These are phyloP conservation scores for Danaus plexippus DNA, from an alignment of 1,140 invertebrate genomes.

Conservation along the genomic window DNA sequence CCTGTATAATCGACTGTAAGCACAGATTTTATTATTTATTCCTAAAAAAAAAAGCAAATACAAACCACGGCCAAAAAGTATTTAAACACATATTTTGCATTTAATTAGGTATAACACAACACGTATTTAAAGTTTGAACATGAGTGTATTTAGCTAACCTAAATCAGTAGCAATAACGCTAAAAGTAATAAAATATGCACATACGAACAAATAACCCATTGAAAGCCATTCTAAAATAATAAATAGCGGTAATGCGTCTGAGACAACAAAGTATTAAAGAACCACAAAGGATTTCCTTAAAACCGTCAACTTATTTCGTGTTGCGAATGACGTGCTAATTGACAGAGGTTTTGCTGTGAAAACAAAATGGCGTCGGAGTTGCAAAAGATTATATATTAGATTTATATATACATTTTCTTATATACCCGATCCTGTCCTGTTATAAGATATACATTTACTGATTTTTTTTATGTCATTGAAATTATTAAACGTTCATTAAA, in stretches of 20 bases:
- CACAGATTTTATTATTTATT: too few species aligned
- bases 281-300: slow-evolving; percentile 32
- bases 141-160: slow-evolving; percentile 29
- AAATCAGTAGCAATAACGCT: slow-evolving; percentile 12
- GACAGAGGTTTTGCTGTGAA: slow-evolving; percentile 40
- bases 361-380: slow-evolving; percentile 33
- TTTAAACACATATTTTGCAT: too few species aligned
- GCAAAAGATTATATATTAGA: slow-evolving; percentile 4
- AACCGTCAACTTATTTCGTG: slow-evolving; percentile 44
- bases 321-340: slow-evolving; percentile 51
- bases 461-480: too few species aligned
- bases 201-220: slow-evolving; percentile 37
- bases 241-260: slow-evolving; percentile 29
- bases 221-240: slow-evolving; percentile 36
- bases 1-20: too few species aligned
- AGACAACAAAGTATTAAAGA: too few species aligned
- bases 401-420: too few species aligned
- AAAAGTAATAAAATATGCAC: slow-evolving; percentile 21
- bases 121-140: slow-evolving; percentile 15
- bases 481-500: too few species aligned
- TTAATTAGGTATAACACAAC: too few species aligned
- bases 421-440: too few species aligned
- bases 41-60: too few species aligned
- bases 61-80: too few species aligned
- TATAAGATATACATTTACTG: too few species aligned